A percentile compares a stretch with the other conserved stretches of the same genome.
Conservation (phyloP, 2,797 vertebrate species). For the Chiropotes sagulatus region DNA sequence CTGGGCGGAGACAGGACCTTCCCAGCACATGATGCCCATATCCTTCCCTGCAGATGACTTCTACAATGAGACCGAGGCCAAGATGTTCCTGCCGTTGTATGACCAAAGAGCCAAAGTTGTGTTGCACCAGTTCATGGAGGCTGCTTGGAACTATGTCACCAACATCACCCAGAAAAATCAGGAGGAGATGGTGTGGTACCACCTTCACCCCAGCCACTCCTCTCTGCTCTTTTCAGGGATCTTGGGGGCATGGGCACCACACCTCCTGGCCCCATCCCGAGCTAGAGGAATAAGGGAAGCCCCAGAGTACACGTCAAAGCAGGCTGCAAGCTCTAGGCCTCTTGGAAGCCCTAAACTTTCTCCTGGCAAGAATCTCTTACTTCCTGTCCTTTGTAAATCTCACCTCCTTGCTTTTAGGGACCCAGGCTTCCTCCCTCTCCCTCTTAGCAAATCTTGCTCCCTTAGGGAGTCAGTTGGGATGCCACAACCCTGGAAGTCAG, state of each 20-base stretch:
- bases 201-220: background rate
- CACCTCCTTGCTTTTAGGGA: background rate
- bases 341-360: background rate
- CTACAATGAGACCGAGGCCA: constrained; percentile 89
- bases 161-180: constrained; percentile 91
- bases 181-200: constrained; percentile 87
- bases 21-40: background rate
- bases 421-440: background rate
- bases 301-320: background rate
- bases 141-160: constrained; percentile 94
- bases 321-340: background rate
- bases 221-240: background rate
- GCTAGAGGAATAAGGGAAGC: background rate
- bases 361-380: background rate
- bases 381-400: background rate
- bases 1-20: background rate
- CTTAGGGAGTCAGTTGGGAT: background rate
- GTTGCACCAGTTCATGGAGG: constrained; percentile 92
- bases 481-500: background rate
- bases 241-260: background rate
- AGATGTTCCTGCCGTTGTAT: constrained; percentile 87
- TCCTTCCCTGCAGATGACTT: constrained; percentile 86
- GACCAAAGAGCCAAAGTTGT: constrained; percentile 90
- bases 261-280: background rate
- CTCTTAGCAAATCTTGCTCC: constrained; percentile 1